Percentiles rank a stretch among this genome's conserved stretches.
phyloP scores from a whole-genome alignment of 2,113 vertebrate species.

The Pleuronectes platessa region DNA sequence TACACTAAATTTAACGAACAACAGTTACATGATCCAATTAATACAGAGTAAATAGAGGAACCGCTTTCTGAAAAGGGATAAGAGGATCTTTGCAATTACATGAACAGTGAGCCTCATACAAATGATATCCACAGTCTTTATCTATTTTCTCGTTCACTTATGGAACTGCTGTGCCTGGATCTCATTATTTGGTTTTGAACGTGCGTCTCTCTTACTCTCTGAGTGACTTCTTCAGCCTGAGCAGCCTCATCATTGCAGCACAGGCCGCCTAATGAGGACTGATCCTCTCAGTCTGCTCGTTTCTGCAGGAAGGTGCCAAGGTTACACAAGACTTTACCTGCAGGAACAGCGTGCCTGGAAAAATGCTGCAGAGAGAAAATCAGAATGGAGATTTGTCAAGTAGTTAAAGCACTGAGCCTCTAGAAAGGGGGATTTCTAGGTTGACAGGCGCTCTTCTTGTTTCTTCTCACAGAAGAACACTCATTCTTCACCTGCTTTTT shows the following conservation, averaged over 20 bases:
- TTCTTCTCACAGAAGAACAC: too few species aligned
- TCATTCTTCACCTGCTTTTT: too few species aligned
- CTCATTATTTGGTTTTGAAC: constrained; percentile 18
- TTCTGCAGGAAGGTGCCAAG: neutral
- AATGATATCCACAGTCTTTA: neutral
- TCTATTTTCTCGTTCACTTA: neutral
- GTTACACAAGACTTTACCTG: neutral
- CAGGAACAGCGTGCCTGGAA: neutral
- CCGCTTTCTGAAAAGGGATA: too few species aligned
- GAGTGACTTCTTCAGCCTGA: constrained; percentile 1
- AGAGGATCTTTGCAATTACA: neutral
- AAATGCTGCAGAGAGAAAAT: neutral
- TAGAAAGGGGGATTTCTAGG: too few species aligned
- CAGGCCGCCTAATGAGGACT: constrained; percentile 20
- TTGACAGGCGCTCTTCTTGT: too few species aligned
- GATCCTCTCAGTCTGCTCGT: neutral
- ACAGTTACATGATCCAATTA: too few species aligned
- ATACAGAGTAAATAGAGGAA: too few species aligned
- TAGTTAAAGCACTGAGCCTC: neutral
- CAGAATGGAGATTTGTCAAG: neutral
- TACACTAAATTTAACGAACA: neutral
- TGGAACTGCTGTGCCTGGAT: neutral
- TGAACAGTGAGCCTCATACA: neutral
- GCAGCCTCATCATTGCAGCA: constrained; percentile 8
- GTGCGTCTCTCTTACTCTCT: neutral